Evolutionary conservation across 2,888 invertebrate genomes (phyloP).

Genomic region (Adelphocoris suturalis): DNA sequence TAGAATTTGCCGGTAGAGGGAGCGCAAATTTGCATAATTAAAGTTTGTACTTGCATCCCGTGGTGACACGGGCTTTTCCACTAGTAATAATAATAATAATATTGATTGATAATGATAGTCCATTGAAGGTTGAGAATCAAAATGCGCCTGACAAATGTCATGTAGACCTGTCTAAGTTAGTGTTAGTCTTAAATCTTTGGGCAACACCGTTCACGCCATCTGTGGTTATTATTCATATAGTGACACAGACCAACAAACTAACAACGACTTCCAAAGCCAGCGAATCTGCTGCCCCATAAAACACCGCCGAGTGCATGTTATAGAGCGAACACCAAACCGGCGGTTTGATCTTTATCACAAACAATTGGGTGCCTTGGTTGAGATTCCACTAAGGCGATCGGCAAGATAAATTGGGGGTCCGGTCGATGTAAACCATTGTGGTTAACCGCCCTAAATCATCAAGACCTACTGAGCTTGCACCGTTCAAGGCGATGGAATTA

Average conservation of each 20-base stretch:
- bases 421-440: slow-evolving; percentile 28
- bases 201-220: background rate
- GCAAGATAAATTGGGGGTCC: slow-evolving; percentile 22
- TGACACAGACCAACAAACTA: background rate
- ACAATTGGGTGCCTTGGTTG: background rate
- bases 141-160: no score
- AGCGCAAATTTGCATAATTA: no score
- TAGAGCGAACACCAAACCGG: slow-evolving; percentile 7
- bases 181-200: no score
- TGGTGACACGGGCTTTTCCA: no score
- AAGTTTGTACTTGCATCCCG: no score
- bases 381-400: slow-evolving; percentile 13
- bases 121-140: no score
- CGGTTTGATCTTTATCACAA: slow-evolving; percentile 32
- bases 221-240: background rate
- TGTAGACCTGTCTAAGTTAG: no score
- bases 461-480: slow-evolving; percentile 17
- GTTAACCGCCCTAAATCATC: slow-evolving; percentile 33
- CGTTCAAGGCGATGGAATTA: background rate
- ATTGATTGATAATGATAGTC: no score
- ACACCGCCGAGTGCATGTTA: background rate
- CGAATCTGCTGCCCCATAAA: slow-evolving; percentile 3
- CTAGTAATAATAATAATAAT: no score
- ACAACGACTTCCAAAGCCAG: background rate
- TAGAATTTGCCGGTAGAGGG: no score